These are phyloP conservation scores for Brachymystax lenok DNA, from an alignment of 2,797 vertebrate genomes.

Conservation along the genomic window DNA sequence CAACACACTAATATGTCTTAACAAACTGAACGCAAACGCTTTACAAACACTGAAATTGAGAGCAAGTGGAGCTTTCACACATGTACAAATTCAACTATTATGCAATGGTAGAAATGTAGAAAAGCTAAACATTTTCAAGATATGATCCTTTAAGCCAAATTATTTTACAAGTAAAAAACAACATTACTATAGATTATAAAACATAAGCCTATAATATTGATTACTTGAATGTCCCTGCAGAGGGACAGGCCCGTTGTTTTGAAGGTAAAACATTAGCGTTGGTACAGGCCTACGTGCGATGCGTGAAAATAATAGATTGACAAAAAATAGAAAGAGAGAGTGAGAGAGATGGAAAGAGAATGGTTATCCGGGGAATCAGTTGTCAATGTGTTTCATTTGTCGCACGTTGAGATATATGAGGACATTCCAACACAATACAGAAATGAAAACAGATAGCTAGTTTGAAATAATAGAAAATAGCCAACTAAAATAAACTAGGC, in stretches of 20 bases:
- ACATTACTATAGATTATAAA: not conserved
- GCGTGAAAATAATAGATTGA: not conserved
- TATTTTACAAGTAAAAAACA: not conserved
- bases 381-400: not conserved
- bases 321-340: not conserved
- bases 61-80: not conserved
- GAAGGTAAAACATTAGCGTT: not conserved
- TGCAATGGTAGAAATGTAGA: not conserved
- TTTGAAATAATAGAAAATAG: not conserved
- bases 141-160: not conserved
- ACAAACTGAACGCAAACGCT: conserved; percentile 72
- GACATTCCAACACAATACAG: not conserved
- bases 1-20: conserved; percentile 72
- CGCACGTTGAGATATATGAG: not conserved
- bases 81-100: not conserved
- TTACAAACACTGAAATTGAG: conserved; percentile 59
- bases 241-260: not conserved
- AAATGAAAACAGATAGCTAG: not conserved
- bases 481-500: not conserved
- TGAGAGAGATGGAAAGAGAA: not conserved
- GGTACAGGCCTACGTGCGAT: not conserved
- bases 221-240: not conserved
- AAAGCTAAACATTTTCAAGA: not conserved
- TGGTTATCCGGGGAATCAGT: not conserved
- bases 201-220: not conserved